Conservation (phyloP, 2,888 invertebrate genomes). For the Cheilosia pagana region DNA sequence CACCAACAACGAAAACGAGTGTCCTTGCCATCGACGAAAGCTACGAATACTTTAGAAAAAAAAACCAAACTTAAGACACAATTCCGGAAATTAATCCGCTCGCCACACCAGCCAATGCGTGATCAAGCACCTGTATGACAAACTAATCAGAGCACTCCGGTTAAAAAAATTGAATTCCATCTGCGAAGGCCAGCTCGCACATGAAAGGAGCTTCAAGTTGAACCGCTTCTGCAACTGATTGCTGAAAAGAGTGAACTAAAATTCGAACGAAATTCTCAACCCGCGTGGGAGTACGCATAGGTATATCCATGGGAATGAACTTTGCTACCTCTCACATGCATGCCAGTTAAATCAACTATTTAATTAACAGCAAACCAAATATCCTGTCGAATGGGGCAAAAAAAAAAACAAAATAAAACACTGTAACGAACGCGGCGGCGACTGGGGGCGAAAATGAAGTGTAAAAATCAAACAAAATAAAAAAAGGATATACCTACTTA, state of each 20-base stretch:
- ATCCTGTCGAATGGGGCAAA: conserved; percentile 8
- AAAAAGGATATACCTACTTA: conserved; percentile 8
- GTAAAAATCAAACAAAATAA: conserved; percentile 7
- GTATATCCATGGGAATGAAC: conserved; percentile 2
- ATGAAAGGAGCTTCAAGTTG: conserved; percentile 16
- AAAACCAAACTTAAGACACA: too few relatives aligned
- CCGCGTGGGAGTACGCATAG: neutral
- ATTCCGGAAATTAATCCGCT: too few relatives aligned
- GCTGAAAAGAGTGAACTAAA: neutral
- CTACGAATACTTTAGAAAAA: too few relatives aligned
- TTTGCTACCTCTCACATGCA: neutral
- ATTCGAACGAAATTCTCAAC: conserved; percentile 19
- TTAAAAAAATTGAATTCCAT: neutral
- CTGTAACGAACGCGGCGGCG: conserved; percentile 17
- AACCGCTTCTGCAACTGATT: conserved; percentile 15
- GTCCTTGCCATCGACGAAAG: too few relatives aligned
- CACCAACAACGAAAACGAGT: too few relatives aligned
- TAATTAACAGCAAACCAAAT: conserved; percentile 46
- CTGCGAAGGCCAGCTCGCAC: neutral
- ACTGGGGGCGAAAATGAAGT: conserved; percentile 22
- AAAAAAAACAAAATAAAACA: conserved; percentile 6
- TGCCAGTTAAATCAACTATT: conserved; percentile 33
- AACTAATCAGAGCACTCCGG: neutral
- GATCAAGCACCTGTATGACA: neutral
- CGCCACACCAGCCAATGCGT: too few relatives aligned